Percentiles rank a stretch among this genome's conserved stretches.
phyloP scores from a whole-genome alignment of 2,888 invertebrate genomes.

The Drosophila koepferae region DNA sequence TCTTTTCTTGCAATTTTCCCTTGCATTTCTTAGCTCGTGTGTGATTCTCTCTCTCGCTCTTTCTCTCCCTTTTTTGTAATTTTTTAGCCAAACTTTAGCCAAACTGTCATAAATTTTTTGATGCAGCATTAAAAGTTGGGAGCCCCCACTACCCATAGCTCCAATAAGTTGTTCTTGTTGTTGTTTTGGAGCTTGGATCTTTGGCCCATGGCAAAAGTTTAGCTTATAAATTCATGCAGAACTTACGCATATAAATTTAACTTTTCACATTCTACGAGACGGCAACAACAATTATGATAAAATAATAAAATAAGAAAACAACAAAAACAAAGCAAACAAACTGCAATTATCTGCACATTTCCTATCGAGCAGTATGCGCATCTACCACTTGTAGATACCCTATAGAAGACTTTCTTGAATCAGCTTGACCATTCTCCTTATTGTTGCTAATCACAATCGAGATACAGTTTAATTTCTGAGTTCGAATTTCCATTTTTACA shows the following conservation, averaged over 20 bases:
- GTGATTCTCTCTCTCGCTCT: not conserved
- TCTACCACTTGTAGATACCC: slow-evolving; percentile 1
- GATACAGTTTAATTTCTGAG: not conserved
- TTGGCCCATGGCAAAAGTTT: slow-evolving; percentile 65
- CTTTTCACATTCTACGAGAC: slow-evolving; percentile 56
- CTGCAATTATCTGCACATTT: slow-evolving; percentile 50
- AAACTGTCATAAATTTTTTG: slow-evolving; percentile 81
- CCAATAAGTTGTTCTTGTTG: slow-evolving; percentile 25
- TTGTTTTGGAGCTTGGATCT: slow-evolving; percentile 46
- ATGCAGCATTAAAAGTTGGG: slow-evolving; percentile 71
- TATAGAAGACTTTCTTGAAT: too few species aligned
- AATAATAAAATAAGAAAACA: slow-evolving; percentile 9
- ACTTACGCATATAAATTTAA: slow-evolving; percentile 77
- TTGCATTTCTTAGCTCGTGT: slow-evolving; percentile 34
- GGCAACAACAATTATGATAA: slow-evolving; percentile 31
- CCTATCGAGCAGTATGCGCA: not conserved
- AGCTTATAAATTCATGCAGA: slow-evolving; percentile 81
- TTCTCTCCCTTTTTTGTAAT: slow-evolving; percentile 21
- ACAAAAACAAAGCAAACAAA: slow-evolving; percentile 37
- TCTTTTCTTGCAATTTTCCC: slow-evolving; percentile 38
- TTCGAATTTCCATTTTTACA: too few species aligned
- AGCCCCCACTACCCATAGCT: slow-evolving; percentile 5
- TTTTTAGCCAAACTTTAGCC: slow-evolving; percentile 67
- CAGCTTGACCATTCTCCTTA: not conserved
- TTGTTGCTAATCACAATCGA: too few species aligned